Conservation (phyloP, 2,113 vertebrate genomes). For the Onychorhynchus coronatus region DNA sequence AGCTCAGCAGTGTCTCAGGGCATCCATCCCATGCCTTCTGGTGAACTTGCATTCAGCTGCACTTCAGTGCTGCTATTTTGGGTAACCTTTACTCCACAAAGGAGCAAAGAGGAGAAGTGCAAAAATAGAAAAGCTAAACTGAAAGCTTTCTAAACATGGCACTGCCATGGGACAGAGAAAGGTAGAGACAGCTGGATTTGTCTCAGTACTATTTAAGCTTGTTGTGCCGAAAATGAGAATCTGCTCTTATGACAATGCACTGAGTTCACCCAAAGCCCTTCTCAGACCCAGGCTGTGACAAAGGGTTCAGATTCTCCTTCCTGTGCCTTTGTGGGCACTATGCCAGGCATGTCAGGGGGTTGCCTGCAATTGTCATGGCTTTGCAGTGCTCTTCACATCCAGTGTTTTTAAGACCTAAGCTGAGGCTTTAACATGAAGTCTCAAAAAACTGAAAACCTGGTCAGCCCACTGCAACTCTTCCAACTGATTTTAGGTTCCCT, state of each 20-base stretch:
- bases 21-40: fast-evolving
- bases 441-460: not conserved
- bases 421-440: not conserved
- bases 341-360: not conserved
- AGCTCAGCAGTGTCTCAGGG: not conserved
- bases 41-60: not conserved
- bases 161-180: not conserved
- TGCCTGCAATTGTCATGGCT: fast-evolving
- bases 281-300: not conserved
- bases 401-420: not conserved
- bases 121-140: not conserved
- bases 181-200: not conserved
- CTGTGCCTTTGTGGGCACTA: not conserved
- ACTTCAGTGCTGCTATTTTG: not conserved
- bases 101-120: not conserved
- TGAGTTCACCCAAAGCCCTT: not conserved
- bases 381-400: not conserved
- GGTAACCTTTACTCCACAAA: not conserved
- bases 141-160: not conserved
- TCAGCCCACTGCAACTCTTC: not conserved
- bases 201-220: not conserved
- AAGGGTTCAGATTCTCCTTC: not conserved
- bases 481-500: not conserved
- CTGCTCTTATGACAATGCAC: not conserved
- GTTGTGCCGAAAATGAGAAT: not conserved